Conservation (phyloP, 2,888 invertebrate species). For the Aphrophora alni region DNA sequence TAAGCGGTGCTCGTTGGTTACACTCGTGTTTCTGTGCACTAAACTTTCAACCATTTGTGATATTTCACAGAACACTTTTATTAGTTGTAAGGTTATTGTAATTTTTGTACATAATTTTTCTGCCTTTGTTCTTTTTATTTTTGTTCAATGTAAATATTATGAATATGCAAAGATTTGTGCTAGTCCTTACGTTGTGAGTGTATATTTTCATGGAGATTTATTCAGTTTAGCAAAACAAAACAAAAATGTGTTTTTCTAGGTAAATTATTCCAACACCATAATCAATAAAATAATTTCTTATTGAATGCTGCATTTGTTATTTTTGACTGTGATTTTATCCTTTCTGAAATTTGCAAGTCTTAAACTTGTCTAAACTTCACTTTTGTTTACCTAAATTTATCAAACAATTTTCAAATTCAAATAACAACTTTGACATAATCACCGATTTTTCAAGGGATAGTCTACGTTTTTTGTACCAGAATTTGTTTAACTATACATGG, state of each 20-base stretch:
- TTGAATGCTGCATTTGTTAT: constrained; percentile 27
- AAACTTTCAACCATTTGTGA: constrained; percentile 16
- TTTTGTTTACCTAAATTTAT: no score
- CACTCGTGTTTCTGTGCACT: constrained; percentile 16
- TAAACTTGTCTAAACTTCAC: no score
- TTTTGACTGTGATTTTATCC: background rate
- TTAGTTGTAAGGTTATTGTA: background rate
- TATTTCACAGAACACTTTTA: background rate
- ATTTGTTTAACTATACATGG: no score
- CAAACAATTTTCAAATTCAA: no score
- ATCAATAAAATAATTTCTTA: constrained; percentile 45
- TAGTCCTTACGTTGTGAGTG: constrained; percentile 43
- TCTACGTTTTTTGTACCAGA: no score
- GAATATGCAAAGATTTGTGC: constrained; percentile 44
- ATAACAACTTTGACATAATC: no score
- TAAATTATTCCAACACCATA: constrained; percentile 48
- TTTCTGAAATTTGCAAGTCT: no score
- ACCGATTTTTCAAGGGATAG: no score
- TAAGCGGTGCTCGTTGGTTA: background rate
- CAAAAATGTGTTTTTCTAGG: constrained; percentile 42
- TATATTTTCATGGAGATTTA: constrained; percentile 42
- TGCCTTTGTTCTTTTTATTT: background rate
- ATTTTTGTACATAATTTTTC: background rate
- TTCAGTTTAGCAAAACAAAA: constrained; percentile 36
- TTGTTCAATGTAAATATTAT: constrained; percentile 36